A percentile compares a stretch with the other conserved stretches of the same genome.
Conservation (phyloP, 2,888 invertebrate genomes). For the Linnaemya tessellans region DNA sequence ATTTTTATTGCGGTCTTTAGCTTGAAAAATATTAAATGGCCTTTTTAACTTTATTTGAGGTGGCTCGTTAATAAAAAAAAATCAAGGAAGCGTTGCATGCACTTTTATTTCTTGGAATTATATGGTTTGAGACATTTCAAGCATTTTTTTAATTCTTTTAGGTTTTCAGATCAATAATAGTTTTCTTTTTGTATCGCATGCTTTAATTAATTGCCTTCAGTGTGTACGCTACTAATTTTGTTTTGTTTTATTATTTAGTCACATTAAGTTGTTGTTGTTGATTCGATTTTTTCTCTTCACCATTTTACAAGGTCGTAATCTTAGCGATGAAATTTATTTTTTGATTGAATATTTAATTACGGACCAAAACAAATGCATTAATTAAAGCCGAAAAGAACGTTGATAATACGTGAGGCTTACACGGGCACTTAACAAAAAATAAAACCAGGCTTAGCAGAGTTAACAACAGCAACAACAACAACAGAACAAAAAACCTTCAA, state of each 20-base stretch:
- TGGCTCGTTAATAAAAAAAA: slow-evolving; percentile 20
- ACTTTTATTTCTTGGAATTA: background rate
- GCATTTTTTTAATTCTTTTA: background rate
- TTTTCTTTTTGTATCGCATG: background rate
- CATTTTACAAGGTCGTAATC: background rate
- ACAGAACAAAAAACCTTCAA: slow-evolving; percentile 64
- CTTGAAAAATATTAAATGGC: slow-evolving; percentile 28
- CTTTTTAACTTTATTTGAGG: slow-evolving; percentile 32
- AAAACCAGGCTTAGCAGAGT: slow-evolving; percentile 49
- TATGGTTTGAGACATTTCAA: background rate
- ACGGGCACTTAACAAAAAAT: slow-evolving; percentile 33
- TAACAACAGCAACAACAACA: slow-evolving; percentile 10
- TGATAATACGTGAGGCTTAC: slow-evolving; percentile 63
- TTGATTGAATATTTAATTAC: slow-evolving; percentile 26
- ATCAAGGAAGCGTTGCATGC: background rate
- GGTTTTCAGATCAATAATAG: background rate
- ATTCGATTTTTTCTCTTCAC: background rate
- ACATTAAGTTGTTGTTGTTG: background rate
- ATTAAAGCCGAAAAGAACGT: slow-evolving; percentile 41
- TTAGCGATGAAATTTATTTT: background rate
- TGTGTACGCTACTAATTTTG: background rate
- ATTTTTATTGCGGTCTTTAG: slow-evolving; percentile 25
- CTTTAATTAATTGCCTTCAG: background rate
- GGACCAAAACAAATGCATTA: slow-evolving; percentile 31
- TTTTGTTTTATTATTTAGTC: slow-evolving; percentile 10